Evolutionary conservation across 2,113 vertebrate genomes (phyloP), one percentile per base, ranked within the genome.

Genomic region (Salvator merianae): DNA sequence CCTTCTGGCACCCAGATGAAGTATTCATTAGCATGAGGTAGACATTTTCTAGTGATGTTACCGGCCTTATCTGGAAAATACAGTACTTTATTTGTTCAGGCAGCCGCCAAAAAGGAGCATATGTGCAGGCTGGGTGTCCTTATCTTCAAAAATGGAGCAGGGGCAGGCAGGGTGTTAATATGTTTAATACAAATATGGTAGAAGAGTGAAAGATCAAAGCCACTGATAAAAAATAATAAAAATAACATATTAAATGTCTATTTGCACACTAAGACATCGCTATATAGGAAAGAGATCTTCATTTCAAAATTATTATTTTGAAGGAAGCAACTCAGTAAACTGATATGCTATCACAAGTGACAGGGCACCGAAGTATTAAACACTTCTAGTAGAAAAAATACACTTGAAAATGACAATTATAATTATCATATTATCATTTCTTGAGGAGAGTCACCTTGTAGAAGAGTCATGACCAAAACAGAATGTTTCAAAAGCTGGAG

Each of bases 251-350:
- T 85, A 55, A 24, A 82, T 22, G 66, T 0, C 68, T 80, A 78
- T 89, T 71, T 91, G 77, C 32, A 50, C 59, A 30, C 38, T 88
- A 84, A 94, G 88, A 90, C 43, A 89, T 78, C 50, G 84, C 88
- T 72, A 87, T 72, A 88, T 26, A 77, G 72, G 77, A 76, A 88
- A 87, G 80, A 63, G 88, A 81, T 71, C 81, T 83, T 68, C 90
- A 87, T 90, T 81, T 81, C 7, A 74, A 93, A 89, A 63, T 68
- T 66, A 87, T 89, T 93, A 36, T 94, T 93, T 92, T 70, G 82
- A 55, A 68, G 18, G 40, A 68, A 83, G 36, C 36, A 68, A 36
- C 40, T 83, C 43, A 53, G 24, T n/a, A 10, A 53, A 32, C 12
- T 65, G 40, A 12, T 12, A 26, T 53, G 28, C 26, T 38, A 62